Conservation (phyloP, 2,113 vertebrate genomes). For the Limanda limanda region DNA sequence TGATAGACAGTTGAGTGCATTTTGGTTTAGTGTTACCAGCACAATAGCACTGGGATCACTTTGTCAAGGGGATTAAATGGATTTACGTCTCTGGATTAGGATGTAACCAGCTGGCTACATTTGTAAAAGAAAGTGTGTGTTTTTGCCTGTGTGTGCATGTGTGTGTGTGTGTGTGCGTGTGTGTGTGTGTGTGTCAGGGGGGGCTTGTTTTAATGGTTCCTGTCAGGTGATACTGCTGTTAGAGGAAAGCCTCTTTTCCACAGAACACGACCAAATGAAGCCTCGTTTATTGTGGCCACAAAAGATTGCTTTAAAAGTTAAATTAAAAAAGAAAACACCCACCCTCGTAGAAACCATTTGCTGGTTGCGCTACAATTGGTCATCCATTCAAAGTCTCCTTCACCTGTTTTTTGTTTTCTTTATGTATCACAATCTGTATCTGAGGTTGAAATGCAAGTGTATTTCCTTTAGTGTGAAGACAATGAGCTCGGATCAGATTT, state of each 20-base stretch:
- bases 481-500: conserved; percentile 1
- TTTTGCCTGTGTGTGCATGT: conserved; percentile 31
- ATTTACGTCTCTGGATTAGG: conserved; percentile 79
- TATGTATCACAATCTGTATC: neutral
- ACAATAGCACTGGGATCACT: conserved; percentile 79
- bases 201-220: conserved; percentile 66
- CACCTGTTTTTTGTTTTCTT: no score
- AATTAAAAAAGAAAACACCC: neutral
- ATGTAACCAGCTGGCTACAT: conserved; percentile 80
- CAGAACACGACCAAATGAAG: conserved; percentile 26
- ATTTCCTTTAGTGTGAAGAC: neutral
- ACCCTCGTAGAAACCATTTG: neutral
- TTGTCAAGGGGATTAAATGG: conserved; percentile 81
- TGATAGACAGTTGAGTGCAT: conserved; percentile 72
- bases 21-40: conserved; percentile 73
- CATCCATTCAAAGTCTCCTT: no score
- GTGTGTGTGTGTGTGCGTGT: conserved; percentile 38
- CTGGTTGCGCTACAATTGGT: neutral
- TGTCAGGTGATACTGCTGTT: conserved; percentile 64
- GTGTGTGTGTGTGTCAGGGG: conserved; percentile 37
- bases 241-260: conserved; percentile 54
- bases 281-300: neutral
- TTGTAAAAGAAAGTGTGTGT: conserved; percentile 64
- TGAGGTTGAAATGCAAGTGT: neutral
- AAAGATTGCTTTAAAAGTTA: conserved; percentile 6